Evolutionary conservation across 2,888 invertebrate genomes (phyloP).

Genomic region (Mycalesis mineus): DNA sequence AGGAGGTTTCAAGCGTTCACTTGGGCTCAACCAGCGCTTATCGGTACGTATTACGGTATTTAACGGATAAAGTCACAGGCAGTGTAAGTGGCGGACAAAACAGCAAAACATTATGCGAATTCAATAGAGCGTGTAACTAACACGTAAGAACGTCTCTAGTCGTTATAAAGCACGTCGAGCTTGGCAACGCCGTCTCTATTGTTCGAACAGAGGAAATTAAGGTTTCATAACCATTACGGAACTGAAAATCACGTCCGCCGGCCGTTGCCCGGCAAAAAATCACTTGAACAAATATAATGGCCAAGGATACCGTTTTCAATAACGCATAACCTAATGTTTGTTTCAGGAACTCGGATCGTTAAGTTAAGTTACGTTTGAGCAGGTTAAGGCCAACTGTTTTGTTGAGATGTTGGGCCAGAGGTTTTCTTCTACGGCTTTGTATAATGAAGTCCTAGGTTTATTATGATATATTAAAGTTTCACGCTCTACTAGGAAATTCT

Average conservation of each 20-base stretch:
- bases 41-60: no score
- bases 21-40: no score
- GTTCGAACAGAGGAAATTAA: slow-evolving; percentile 50
- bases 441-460: no score
- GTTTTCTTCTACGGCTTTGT: no score
- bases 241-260: slow-evolving; percentile 19
- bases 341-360: neutral
- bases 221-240: slow-evolving; percentile 45
- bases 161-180: slow-evolving; percentile 27
- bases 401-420: no score
- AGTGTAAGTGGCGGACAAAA: neutral
- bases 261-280: slow-evolving; percentile 1
- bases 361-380: neutral
- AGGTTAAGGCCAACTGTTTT: no score
- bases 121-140: slow-evolving; percentile 21
- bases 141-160: slow-evolving; percentile 20
- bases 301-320: slow-evolving; percentile 6
- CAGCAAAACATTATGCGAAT: slow-evolving; percentile 6
- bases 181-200: slow-evolving; percentile 38
- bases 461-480: no score
- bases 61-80: no score
- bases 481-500: no score
- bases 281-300: slow-evolving; percentile 10
- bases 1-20: no score
- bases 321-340: neutral